phyloP scores from a whole-genome alignment of 2,888 invertebrate species.

The Hirtodrosophila trivittata region DNA sequence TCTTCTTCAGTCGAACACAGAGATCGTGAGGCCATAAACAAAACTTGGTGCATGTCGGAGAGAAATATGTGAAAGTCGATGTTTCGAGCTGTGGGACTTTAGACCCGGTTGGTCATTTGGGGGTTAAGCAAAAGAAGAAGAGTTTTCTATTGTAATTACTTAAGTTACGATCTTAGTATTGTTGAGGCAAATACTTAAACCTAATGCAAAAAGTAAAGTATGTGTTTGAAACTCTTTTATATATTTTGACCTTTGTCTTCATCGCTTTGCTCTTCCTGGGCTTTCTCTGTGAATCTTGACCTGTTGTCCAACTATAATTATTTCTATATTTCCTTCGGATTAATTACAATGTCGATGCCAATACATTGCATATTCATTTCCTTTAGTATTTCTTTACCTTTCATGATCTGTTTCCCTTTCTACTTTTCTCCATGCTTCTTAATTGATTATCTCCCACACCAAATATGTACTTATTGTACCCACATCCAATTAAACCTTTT shows the following conservation, averaged over 20 bases:
- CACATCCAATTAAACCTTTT: background rate
- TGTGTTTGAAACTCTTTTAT: constrained; percentile 16
- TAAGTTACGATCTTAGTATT: background rate
- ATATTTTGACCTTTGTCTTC: constrained; percentile 4
- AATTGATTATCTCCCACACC: constrained; percentile 56
- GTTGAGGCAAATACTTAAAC: background rate
- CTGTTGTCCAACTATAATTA: background rate
- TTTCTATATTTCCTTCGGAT: background rate
- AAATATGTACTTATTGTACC: background rate
- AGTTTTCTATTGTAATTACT: constrained; percentile 3
- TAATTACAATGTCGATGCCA: too few species aligned
- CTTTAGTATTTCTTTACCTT: constrained; percentile 6
- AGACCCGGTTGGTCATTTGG: constrained; percentile 24
- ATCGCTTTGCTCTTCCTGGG: background rate
- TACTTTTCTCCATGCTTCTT: constrained; percentile 29
- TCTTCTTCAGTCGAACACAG: constrained; percentile 46
- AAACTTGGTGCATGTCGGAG: constrained; percentile 31
- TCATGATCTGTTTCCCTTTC: constrained; percentile 23
- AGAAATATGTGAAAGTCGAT: constrained; percentile 54
- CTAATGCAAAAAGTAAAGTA: background rate
- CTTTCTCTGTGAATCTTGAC: background rate
- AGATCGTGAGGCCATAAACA: constrained; percentile 65
- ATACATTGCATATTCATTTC: constrained; percentile 23
- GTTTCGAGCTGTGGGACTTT: constrained; percentile 26
- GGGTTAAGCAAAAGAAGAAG: constrained; percentile 48